A percentile compares a stretch with the other conserved stretches of the same genome.
Evolutionary conservation across 2,113 vertebrate genomes (phyloP).

Genomic region (Bufo bufo): DNA sequence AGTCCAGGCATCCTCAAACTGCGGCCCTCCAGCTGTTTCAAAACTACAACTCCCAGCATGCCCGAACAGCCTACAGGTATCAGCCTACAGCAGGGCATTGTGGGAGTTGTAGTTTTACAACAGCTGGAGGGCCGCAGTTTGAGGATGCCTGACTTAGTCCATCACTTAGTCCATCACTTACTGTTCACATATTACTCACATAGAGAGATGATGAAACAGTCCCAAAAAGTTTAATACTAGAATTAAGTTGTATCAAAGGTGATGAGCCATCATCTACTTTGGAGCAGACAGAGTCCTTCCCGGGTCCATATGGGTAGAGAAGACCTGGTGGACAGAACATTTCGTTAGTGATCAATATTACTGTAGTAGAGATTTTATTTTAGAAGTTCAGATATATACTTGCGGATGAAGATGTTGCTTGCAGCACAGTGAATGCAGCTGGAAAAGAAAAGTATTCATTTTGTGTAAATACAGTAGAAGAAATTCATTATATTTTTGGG

Average conservation of each 20-base stretch:
- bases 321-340: neutral
- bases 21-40: no score
- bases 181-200: neutral
- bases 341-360: neutral
- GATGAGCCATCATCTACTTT: neutral
- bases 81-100: no score
- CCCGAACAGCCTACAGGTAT: no score
- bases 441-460: neutral
- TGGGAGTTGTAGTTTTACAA: no score
- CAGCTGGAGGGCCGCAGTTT: no score
- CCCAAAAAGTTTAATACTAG: conserved; percentile 13
- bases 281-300: neutral
- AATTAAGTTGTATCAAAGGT: neutral
- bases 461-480: no score
- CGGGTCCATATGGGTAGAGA: conserved; percentile 22
- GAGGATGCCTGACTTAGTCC: no score
- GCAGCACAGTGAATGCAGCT: neutral
- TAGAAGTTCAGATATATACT: neutral
- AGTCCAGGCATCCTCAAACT: no score
- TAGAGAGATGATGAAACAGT: neutral
- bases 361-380: no score
- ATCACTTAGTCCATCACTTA: neutral
- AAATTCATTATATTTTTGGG: no score
- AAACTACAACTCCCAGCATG: no score
- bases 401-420: neutral